Evolutionary conservation across 1,140 invertebrate genomes (phyloP), one percentile per base, ranked within the genome.

Genomic region (Triops cancriformis): DNA sequence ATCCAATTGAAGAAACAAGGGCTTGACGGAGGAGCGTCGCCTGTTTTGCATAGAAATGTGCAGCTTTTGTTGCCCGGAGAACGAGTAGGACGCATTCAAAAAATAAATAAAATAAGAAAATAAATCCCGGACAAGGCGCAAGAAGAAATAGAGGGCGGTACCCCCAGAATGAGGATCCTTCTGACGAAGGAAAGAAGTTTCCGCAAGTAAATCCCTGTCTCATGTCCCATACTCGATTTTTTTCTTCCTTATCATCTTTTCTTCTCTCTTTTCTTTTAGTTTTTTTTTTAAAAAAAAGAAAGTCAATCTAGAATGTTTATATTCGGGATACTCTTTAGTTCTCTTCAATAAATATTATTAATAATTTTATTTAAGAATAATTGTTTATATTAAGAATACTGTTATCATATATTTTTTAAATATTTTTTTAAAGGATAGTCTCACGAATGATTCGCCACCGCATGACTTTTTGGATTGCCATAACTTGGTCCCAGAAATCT

Each of bases 41-140:
- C 51, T 64, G 51, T 23, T 64, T 64, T 64, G 51, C 51, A 64
- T 64, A 64, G 51, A 64, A 64, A 64, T 64, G 51, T 64, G 51
- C 51, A n/a, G 51, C 51, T 64, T 37, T 64, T 64, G 51, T 64
- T 64, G 51, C 51, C 51, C 31, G 31, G 31, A 37, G 31, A 37
- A 37, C 31, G 31, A 37, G 31, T 37, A 7, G 31, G 31, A 37
- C 7, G 31, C 7, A 7, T 37, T 37, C 31, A 37, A 37, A 37
- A 37, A 37, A 37, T 37, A 37, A 37, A 37, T 37, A 37, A 37
- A 37, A 37, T 37, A 37, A 37, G 31, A 64, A 64, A 64, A 18
- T 18, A 64, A 64, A 64, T n/a, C 18, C 23, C 14, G 14, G 6
- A 14, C 14, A 64, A 64, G 51, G 0, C 51, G 51, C 10, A 64